Evolutionary conservation across 2,113 vertebrate genomes (phyloP).

Genomic region (Promerops cafer): DNA sequence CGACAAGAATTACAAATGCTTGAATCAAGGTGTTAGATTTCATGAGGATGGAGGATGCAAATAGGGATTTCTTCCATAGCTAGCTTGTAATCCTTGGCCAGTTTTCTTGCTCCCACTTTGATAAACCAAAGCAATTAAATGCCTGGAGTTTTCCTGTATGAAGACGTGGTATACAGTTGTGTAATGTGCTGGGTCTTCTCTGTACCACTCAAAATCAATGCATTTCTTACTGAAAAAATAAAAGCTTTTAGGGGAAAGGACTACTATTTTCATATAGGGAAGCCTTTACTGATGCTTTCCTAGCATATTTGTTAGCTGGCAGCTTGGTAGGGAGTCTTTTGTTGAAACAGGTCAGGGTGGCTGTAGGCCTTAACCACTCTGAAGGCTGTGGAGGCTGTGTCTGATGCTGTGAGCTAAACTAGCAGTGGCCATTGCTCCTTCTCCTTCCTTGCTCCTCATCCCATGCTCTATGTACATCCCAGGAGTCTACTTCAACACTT

Average conservation of each 20-base stretch:
- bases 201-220: not conserved
- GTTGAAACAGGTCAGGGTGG: fast-evolving
- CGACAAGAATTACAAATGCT: not conserved
- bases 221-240: not conserved
- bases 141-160: not conserved
- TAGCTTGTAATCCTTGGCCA: not conserved
- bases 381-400: not conserved
- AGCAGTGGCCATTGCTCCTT: not conserved
- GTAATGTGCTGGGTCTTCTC: not conserved
- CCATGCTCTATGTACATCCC: not conserved
- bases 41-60: not conserved
- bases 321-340: not conserved
- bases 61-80: not conserved
- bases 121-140: not conserved
- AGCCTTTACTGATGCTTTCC: not conserved
- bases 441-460: not conserved
- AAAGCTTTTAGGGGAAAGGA: not conserved
- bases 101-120: not conserved
- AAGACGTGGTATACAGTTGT: fast-evolving
- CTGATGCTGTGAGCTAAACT: not conserved
- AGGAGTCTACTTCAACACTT: not conserved
- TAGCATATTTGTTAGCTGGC: not conserved
- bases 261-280: not conserved
- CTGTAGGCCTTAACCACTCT: not conserved
- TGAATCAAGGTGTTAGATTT: not conserved